Base-by-base conservation (phyloP, 2,797 vertebrate genomes). In the Lepilemur septentrionalis region DNA sequence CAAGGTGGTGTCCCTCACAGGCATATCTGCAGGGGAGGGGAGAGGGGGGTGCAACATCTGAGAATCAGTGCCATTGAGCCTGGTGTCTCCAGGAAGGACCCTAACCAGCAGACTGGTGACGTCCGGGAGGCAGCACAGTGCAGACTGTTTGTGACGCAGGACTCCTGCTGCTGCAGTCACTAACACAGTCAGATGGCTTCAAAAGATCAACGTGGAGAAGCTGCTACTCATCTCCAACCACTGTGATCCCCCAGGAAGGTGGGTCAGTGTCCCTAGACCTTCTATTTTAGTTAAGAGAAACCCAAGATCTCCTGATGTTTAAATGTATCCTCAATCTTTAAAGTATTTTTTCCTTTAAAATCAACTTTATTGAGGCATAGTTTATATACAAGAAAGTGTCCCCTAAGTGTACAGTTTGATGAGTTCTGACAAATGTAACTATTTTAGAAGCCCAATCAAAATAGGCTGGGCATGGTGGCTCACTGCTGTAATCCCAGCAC, bases 11-110 rank as follows among this genome's bases (percentile, higher is more conserved):
- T 97, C 98, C 0, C 4, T 93, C 23, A 18, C 79, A 1, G 97
- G 25, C 15, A 46, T 93, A 75, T 97, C 98, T 99, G 96, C 28
- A 82, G 35, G 57, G 38, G n/a, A 0, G 55, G 78, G 69, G n/a
- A 0, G 55, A 75, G 69, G 4, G 55, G 57, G 8, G 20, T 57
- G 22, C 12, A 18, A 48, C 5, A 61, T 57, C 61, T 55, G 52
- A 63, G 93, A 76, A n/a, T 89, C 12, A 32, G 57, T 22, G 10
- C 7, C 67, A n/a, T 38, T 22, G 65, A 83, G 52, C 12, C 63
- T 11, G 32, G 59, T 20, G 10, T 69, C n/a, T 81, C 73, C 28
- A 46, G 61, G 41, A 69, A 83, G 20, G 69, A 67, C 69, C 69
- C 30, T 46, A 15, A 5, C 32, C 65, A 43, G 41, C 43, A 57